Base-by-base conservation (phyloP, 2,888 invertebrate species). In the Lasioglossum villosulum region DNA sequence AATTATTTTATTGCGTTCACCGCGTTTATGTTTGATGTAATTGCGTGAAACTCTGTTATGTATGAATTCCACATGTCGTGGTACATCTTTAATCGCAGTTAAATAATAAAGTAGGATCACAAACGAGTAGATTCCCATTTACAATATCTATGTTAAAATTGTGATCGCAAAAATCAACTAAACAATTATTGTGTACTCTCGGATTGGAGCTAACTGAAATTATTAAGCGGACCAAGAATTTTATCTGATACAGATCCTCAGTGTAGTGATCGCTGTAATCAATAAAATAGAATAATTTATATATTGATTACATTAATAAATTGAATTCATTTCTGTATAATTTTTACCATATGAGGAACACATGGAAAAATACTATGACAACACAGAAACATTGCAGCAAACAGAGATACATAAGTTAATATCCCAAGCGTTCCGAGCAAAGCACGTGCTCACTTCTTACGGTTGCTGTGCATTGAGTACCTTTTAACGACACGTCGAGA, bases 401-500 rank as follows among this genome's bases (percentile, higher is more conserved):
- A 56, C 63, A 23, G 30, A 6, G 34, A 37, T 39, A 12, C 3
- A 23, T 23, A 68, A 68, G 30, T 68, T 68, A 68, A 3, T 34
- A n/a, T 37, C 4, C 23, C 23, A 68, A 23, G 19, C 4, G 12
- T 37, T 68, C 8, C 37, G 23, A 37, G 37, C 23, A 12, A n/a
- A n/a, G 37, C 37, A 12, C 23, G 70, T 39, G 39, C 16, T 19
- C 59, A n/a, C 37, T 52, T 52, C 72, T 37, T 56, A 82, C 70
- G 76, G 63, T 73, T 75, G 80, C 73, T 63, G 39, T n/a, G 56
- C 83, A 85, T 86, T 73, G 88, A 89, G 74, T 86, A 52, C 84
- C 77, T 83, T 85, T 85, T 83, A 89, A 88, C 83, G 82, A 80
- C 83, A 83, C 83, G 82, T 72, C 85, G 79, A 27, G 56, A 76